Evolutionary conservation across 2,888 invertebrate genomes (phyloP), one percentile per base, ranked within the genome.

Genomic region (Noctuana brunneofusca): DNA sequence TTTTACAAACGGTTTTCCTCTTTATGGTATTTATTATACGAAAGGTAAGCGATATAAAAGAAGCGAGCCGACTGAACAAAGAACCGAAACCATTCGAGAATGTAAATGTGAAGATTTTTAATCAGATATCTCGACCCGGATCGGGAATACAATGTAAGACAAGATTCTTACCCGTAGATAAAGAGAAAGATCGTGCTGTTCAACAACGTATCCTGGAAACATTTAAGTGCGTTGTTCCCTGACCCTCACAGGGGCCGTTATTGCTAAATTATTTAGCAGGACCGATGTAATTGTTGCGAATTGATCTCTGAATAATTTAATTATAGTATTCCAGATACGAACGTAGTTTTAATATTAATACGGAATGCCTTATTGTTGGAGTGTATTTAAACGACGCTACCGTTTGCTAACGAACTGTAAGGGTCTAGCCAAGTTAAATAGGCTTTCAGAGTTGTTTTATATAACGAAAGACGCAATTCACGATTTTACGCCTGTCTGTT

Each of bases 251-350:
- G 56, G 86, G 85, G 87, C 88, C 87, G 84, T 88, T 84, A 84
- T 77, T 80, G 76, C 81, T 86, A 87, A 90, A 90, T 89, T 86
- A 89, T 89, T 89, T 86, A 89, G 83, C 78, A 80, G 75, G 72
- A 77, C 75, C 81, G 80, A 79, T 84, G 83, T 81, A 81, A 83
- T 83, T 77, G 80, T 77, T 71, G 80, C 77, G 85, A 86, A 88
- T 87, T 86, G 87, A 86, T 89, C 86, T 88, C 77, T 89, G 87
- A 86, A 89, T 89, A 89, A 88, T 89, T 89, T 83, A 84, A 78
- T 76, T 71, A 68, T 67, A 53, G 48, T 65, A 49, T 50, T 65
- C 41, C 56, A 22, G 53, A 60, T 52, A 22, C 30, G 35, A 56
- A 32, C 32, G 48, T 30, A 27, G 18, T 46, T 56, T 55, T 46